These are phyloP conservation scores for Lamellibrachia luymesi DNA, from an alignment of 1,140 invertebrate species.

Conservation along the genomic window DNA sequence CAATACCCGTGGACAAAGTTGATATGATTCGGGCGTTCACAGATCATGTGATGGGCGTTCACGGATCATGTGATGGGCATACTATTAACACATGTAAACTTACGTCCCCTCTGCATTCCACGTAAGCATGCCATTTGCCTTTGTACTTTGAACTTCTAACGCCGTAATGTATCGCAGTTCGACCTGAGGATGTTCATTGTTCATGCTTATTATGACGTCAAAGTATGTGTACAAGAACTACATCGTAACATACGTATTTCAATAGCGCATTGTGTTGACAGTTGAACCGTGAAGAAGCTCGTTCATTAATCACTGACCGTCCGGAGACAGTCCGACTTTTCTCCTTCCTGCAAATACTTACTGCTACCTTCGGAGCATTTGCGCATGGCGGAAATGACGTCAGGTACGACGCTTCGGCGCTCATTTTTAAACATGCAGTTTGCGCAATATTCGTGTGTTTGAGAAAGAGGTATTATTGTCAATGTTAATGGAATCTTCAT, in stretches of 20 bases:
- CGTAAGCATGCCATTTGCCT: too few relatives aligned
- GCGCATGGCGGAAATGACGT: slow-evolving; percentile 99
- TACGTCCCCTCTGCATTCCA: too few relatives aligned
- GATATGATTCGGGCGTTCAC: too few relatives aligned
- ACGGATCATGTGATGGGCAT: too few relatives aligned
- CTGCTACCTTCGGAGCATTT: slow-evolving; percentile 95
- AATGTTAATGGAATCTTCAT: not conserved
- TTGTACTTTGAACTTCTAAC: too few relatives aligned
- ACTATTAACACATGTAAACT: too few relatives aligned
- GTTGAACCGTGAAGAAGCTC: not conserved
- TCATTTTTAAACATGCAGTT: not conserved
- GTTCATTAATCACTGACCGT: slow-evolving; percentile 19
- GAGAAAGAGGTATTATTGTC: not conserved
- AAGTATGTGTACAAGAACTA: not conserved
- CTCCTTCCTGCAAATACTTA: slow-evolving; percentile 78
- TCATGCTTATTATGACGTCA: not conserved
- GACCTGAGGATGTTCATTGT: not conserved
- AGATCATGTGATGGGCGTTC: too few relatives aligned
- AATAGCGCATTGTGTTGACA: not conserved
- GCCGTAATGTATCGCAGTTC: too few relatives aligned
- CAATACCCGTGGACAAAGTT: too few relatives aligned
- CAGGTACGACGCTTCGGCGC: slow-evolving; percentile 61
- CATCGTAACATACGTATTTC: not conserved
- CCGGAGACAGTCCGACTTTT: slow-evolving; percentile 26
- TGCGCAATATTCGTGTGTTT: not conserved